Conservation (phyloP, 64 coral and sea anemone species). For the Catalaphyllia jardinei region DNA sequence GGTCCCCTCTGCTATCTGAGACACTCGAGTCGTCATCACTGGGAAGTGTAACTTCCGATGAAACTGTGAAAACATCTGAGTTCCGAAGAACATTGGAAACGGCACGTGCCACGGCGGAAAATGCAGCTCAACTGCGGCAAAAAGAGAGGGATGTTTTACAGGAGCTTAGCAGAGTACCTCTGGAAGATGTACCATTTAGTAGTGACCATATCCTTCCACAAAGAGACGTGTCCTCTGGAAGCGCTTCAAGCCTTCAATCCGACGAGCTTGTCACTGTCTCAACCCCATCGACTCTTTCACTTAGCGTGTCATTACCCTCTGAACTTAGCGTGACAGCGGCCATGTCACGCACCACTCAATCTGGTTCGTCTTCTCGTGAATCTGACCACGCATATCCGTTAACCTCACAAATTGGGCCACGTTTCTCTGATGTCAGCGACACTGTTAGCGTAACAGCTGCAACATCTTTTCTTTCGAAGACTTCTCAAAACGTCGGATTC, state of each 20-base stretch:
- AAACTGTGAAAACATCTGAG: slow-evolving; percentile 1
- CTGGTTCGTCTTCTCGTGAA: not conserved
- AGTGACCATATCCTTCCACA: not conserved
- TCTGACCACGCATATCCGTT: not conserved
- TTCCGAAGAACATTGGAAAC: slow-evolving; percentile 5
- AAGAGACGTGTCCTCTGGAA: not conserved
- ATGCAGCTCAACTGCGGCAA: slow-evolving; percentile 2
- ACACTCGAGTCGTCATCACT: slow-evolving; percentile 16
- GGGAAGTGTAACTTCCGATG: slow-evolving; percentile 22
- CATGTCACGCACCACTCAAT: not conserved
- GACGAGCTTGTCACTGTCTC: slow-evolving; percentile 2
- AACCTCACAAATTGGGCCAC: not conserved
- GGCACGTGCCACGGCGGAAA: not conserved
- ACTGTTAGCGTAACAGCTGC: not conserved
- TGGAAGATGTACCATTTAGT: slow-evolving; percentile 10
- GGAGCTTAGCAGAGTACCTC: not conserved
- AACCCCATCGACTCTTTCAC: slow-evolving; percentile 32
- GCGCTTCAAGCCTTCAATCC: slow-evolving; percentile 8
- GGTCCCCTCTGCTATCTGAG: slow-evolving; percentile 17
- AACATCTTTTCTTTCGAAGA: slow-evolving; percentile 1
- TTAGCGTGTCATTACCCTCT: slow-evolving; percentile 23
- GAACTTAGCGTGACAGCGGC: slow-evolving; percentile 12
- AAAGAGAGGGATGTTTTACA: slow-evolving; percentile 6
- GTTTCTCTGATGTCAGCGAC: not conserved
- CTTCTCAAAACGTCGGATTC: not conserved